A percentile compares a stretch with the other conserved stretches of the same genome.
These are phyloP conservation scores for Acanthisitta chloris DNA, from an alignment of 2,113 vertebrate genomes.

Conservation along the genomic window DNA sequence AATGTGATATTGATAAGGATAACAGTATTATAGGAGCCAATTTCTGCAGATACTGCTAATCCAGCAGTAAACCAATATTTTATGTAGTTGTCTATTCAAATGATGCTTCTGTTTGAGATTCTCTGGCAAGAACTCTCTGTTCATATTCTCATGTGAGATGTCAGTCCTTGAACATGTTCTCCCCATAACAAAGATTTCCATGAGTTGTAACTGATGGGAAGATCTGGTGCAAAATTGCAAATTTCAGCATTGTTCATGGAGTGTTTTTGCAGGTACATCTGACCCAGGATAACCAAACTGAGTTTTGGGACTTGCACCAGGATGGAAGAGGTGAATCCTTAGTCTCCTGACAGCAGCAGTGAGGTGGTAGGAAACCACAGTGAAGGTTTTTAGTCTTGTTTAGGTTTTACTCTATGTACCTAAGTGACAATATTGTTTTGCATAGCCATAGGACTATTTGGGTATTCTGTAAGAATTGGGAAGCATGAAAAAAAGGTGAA, in stretches of 20 bases:
- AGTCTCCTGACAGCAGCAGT: background rate
- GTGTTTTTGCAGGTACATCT: background rate
- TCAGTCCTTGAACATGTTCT: rapidly evolving
- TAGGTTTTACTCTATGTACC: background rate
- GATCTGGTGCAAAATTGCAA: background rate
- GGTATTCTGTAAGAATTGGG: background rate
- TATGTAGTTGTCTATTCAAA: background rate
- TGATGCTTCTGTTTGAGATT: background rate
- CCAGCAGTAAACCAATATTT: background rate
- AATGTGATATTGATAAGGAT: background rate
- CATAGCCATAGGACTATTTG: background rate
- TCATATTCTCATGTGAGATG: background rate
- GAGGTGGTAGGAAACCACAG: background rate
- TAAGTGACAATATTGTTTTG: background rate
- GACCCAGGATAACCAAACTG: rapidly evolving
- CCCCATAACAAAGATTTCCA: background rate
- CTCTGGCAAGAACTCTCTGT: background rate
- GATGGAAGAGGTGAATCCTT: background rate
- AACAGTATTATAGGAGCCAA: background rate
- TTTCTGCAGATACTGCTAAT: background rate
- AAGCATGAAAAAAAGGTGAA: background rate
- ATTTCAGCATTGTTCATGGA: rapidly evolving
- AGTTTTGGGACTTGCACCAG: background rate
- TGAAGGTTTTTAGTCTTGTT: background rate
- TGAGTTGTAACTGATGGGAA: background rate